phyloP scores from a whole-genome alignment of 2,888 invertebrate species.

The Aproaerema taeniolella region DNA sequence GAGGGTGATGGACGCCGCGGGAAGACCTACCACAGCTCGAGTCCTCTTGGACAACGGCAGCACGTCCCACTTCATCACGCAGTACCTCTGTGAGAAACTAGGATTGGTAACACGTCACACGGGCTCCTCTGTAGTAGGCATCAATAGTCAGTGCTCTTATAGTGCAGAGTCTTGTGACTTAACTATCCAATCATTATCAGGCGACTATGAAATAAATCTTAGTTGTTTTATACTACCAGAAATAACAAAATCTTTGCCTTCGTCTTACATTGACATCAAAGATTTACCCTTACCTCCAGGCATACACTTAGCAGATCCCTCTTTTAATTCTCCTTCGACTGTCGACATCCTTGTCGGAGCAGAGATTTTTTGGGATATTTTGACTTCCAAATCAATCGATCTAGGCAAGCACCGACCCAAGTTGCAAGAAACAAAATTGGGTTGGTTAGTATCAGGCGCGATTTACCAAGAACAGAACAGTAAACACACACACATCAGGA shows the following conservation, averaged over 20 bases:
- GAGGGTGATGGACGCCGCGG: too few relatives aligned
- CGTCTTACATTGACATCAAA: too few relatives aligned
- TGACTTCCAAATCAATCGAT: slow-evolving; percentile 17
- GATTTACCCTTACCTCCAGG: slow-evolving; percentile 19
- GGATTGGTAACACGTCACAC: not conserved
- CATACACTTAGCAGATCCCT: slow-evolving; percentile 21
- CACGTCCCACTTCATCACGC: not conserved
- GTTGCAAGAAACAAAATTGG: slow-evolving; percentile 20
- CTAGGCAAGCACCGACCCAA: slow-evolving; percentile 23
- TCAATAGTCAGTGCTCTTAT: not conserved
- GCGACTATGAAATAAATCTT: not conserved
- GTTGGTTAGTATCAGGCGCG: slow-evolving; percentile 23
- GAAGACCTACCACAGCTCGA: too few relatives aligned
- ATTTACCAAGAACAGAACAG: too few relatives aligned
- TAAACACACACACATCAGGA: slow-evolving; percentile 1
- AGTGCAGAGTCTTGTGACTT: not conserved
- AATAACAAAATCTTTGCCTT: not conserved
- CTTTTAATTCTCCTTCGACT: slow-evolving; percentile 20
- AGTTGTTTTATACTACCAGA: not conserved
- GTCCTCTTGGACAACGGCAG: slow-evolving; percentile 6
- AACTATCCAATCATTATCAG: not conserved
- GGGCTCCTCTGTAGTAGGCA: not conserved
- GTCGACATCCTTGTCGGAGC: slow-evolving; percentile 23
- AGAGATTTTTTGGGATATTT: slow-evolving; percentile 22
- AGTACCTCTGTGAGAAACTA: not conserved